A percentile compares a stretch with the other conserved stretches of the same genome.
Conservation (phyloP, 2,888 invertebrate genomes). For the Anoncus sp. region DNA sequence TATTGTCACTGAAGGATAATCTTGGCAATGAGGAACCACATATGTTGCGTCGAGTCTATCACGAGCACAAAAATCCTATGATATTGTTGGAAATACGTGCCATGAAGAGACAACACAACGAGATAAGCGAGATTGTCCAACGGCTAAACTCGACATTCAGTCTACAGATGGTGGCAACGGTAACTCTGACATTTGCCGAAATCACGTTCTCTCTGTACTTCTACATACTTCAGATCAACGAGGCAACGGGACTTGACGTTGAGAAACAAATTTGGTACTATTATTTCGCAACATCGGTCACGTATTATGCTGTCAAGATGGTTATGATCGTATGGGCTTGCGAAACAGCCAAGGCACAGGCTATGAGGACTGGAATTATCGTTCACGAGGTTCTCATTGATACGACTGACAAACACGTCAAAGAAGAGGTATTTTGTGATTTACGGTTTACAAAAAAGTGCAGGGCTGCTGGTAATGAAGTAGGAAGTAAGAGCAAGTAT, state of each 20-base stretch:
- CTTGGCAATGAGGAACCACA: slow-evolving; percentile 73
- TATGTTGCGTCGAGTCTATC: slow-evolving; percentile 75
- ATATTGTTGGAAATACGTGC: slow-evolving; percentile 70
- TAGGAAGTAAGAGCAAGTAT: too few relatives aligned
- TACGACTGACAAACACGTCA: slow-evolving; percentile 68
- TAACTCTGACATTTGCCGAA: slow-evolving; percentile 72
- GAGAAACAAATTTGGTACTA: slow-evolving; percentile 74
- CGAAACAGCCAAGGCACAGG: slow-evolving; percentile 72
- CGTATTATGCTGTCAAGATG: slow-evolving; percentile 73
- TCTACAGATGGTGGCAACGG: slow-evolving; percentile 68
- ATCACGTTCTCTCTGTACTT: slow-evolving; percentile 76
- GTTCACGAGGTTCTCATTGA: slow-evolving; percentile 72
- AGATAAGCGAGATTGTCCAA: slow-evolving; percentile 70
- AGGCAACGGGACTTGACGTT: slow-evolving; percentile 61
- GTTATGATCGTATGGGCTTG: slow-evolving; percentile 71
- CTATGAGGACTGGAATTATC: slow-evolving; percentile 68
- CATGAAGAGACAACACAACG: slow-evolving; percentile 72
- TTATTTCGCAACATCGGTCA: slow-evolving; percentile 72
- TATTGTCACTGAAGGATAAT: slow-evolving; percentile 64
- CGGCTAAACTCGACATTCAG: slow-evolving; percentile 71
- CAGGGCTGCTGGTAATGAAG: neutral
- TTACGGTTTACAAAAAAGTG: neutral
- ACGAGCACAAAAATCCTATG: slow-evolving; percentile 71
- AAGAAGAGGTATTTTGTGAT: slow-evolving; percentile 69
- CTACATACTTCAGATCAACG: slow-evolving; percentile 68